Evolutionary conservation across 1,140 invertebrate genomes (phyloP), one percentile per base, ranked within the genome.

Genomic region (Idris sp.): DNA sequence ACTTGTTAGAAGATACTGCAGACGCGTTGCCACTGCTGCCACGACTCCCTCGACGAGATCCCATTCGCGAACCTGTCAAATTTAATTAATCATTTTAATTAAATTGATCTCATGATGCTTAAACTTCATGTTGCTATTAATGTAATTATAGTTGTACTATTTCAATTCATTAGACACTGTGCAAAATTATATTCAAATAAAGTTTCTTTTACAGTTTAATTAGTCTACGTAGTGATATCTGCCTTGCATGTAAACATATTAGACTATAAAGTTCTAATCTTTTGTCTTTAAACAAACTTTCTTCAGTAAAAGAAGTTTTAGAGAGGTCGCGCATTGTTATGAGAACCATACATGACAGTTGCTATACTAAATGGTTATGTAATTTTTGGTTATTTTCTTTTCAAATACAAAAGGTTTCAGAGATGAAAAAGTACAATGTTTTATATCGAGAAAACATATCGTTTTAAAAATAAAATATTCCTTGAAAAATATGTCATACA

Each of bases 1-100:
- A 88, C 64, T 87, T 87, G 49, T 80, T 84, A 6, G 91, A 91
- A 2, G 68, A 64, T 14, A 88, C 86, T 0, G 89, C 90, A 1
- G 91, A 92, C 48, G 90, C 89, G 53, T 90, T 92, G 65, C 86
- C 86, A 43, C 90, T 92, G 81, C 92, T 92, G 4, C 90, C 90
- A 76, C 90, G 89, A 48, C 91, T 92, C 43, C 91, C 91, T 43
- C 91, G 88, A 44, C 91, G 87, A 58, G 91, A 92, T 59, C 91
- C 92, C 90, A 87, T 86, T 48, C 90, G 89, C 74, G 91, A 92
- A 40, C 91, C 92, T 92, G 88, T 83, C 78, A 89, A 89, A 61
- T 41, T 16, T 10, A 41, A 58, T 40, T 58, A 15, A 0, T 44
- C 40, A 6, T 6, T 19, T 59, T 58, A 73, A 46, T 33, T 28